Base-by-base conservation (phyloP, 2,113 vertebrate species). In the Cynocephalus volans region DNA sequence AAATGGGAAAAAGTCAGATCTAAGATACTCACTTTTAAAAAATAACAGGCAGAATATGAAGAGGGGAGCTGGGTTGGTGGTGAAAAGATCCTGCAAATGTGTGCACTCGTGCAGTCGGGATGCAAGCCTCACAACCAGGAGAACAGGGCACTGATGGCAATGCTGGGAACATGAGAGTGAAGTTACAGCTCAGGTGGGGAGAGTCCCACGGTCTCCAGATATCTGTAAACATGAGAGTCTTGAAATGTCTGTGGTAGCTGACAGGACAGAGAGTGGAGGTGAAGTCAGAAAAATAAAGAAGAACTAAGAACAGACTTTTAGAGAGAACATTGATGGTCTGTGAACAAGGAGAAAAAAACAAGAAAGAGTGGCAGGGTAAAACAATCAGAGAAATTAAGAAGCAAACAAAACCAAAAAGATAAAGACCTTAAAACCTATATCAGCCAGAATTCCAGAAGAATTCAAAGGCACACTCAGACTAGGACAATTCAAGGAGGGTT, bases 151-250 rank as follows among this genome's bases (percentile, higher is more conserved):
- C 12, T 10, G 6, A 10, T 17, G 21, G 15, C 67, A 54, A 23
- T 14, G 56, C 18, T 0, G 0, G 3, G 36, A 56, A 56, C 14
- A 17, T 0, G 19, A 19, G 26, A 13, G 31, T 41, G 36, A 75
- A 58, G 21, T 52, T 26, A 83, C 7, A 70, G 67, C 26, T 33
- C 45, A 31, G 11, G 13, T 33, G 7, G 50, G 21, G 21, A 54
- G 4, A 26, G 19, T 10, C 2, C 0, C 5, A 12, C 14, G 21
- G 3, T 41, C 73, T 89, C 60, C 52, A 1, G 33, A 60, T 26
- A 60, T 13, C 24, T 17, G 1, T 18, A 48, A 65, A 11, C 7
- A 0, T 12, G 48, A 94, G 18, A 67, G 31, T 69, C 52, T 69
- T 72, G 21, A 62, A 76, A 54, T 86, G 6, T 45, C 21, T 6